Conservation (phyloP, 2,797 vertebrate genomes). For the Notolabrus celidotus region DNA sequence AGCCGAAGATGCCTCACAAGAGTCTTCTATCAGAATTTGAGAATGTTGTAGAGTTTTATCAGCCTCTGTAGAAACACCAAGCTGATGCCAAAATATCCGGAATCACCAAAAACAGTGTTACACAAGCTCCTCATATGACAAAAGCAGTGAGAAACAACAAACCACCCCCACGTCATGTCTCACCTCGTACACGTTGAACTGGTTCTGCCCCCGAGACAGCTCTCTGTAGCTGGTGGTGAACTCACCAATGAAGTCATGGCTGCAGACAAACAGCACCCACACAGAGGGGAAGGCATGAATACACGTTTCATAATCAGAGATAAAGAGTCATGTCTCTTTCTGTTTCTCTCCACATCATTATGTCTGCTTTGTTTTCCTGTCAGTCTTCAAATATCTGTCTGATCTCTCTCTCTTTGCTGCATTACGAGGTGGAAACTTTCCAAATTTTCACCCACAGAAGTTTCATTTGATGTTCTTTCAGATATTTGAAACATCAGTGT, state of each 20-base stretch:
- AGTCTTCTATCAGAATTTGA: too few relatives aligned
- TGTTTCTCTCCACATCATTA: slow-evolving; percentile 6
- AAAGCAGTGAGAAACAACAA: slow-evolving; percentile 17
- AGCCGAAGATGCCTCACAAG: too few relatives aligned
- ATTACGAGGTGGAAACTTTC: too few relatives aligned
- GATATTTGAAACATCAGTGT: slow-evolving; percentile 25
- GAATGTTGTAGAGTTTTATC: not conserved
- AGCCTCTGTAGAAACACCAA: not conserved
- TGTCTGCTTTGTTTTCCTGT: slow-evolving; percentile 6
- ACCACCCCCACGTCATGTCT: slow-evolving; percentile 51
- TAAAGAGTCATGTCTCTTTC: slow-evolving; percentile 13
- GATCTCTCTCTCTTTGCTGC: not conserved
- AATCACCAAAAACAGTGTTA: slow-evolving; percentile 11
- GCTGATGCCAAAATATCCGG: slow-evolving; percentile 3
- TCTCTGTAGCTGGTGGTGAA: slow-evolving; percentile 98
- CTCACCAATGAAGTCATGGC: slow-evolving; percentile 96
- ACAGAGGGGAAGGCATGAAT: slow-evolving; percentile 22
- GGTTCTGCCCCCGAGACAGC: slow-evolving; percentile 93
- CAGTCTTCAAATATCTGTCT: slow-evolving; percentile 10
- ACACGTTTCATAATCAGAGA: slow-evolving; percentile 16
- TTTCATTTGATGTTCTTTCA: slow-evolving; percentile 31
- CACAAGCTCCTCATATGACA: not conserved
- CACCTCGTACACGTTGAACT: slow-evolving; percentile 97
- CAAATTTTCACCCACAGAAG: slow-evolving; percentile 12
- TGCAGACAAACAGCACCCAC: slow-evolving; percentile 70